Evolutionary conservation across 2,113 vertebrate species (phyloP), one percentile per base, ranked within the genome.

Genomic region (Illadopsis cleaveri): DNA sequence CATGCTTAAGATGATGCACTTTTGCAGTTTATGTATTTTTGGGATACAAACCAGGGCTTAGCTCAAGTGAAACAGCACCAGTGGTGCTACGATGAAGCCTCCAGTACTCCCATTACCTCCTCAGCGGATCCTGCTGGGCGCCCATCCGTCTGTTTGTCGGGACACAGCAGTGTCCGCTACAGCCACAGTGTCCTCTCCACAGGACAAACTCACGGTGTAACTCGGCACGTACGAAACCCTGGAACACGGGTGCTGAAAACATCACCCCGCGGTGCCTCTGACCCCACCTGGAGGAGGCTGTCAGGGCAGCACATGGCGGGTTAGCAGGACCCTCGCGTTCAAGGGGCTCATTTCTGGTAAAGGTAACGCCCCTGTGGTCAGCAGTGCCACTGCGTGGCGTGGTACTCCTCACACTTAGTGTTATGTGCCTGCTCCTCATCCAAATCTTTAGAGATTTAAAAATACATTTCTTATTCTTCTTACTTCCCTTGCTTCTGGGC

Each of bases 71-170:
- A 71, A 82, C 10, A 45, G 60, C 42, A 57, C 20, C n/a, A 35
- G 15, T 14, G 0, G 1, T 20, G 44, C 40, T 44, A 35, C 0
- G 0, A 72, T 13, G 31, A 76, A 72, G 12, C 45, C 47, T 75
- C 11, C 31, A 48, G 40, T 25, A 53, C 73, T 86, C 37, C 35
- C 38, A 18, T 20, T 7, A 4, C 11, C 3, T 1, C 35, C 44
- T 28, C 2, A 14, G 30, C 7, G 3, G 50, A 38, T 53, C 15
- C 25, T 0, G 1, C 22, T 0, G 2, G 33, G 28, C 3, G 3
- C 21, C 42, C 0, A 5, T 23, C 44, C 1, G 1, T 42, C 47
- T 19, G 33, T 86, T 10, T 10, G 42, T 50, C 8, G 0, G 38
- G 48, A 62, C 71, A 40, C 28, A 33, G 33, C 54, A 25, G 58